These are phyloP conservation scores for Mystacornis crossleyi DNA, from an alignment of 2,113 vertebrate species.

Conservation along the genomic window DNA sequence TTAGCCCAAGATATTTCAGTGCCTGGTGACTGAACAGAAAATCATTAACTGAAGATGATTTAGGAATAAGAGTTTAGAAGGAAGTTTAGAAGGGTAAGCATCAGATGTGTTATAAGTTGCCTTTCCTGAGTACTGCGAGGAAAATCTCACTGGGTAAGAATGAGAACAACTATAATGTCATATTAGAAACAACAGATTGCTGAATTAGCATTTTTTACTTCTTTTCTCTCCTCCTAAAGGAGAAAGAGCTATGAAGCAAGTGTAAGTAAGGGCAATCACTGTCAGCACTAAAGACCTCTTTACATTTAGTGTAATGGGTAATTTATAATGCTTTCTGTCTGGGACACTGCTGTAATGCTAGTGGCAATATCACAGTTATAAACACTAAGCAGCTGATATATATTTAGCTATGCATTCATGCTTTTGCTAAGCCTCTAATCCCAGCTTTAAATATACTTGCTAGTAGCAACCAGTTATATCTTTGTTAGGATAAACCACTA, in stretches of 20 bases:
- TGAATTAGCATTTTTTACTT: not conserved
- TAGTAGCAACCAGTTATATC: not conserved
- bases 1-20: not conserved
- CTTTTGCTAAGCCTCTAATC: slow-evolving; percentile 1
- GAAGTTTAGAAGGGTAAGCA: not conserved
- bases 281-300: not conserved
- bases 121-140: not conserved
- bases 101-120: accelerated
- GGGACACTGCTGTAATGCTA: not conserved
- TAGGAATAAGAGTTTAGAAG: not conserved
- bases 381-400: not conserved
- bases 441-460: not conserved
- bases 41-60: not conserved
- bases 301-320: not conserved
- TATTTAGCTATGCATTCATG: not conserved
- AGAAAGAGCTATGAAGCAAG: not conserved
- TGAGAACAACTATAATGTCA: not conserved
- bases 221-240: not conserved
- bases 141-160: not conserved
- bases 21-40: not conserved
- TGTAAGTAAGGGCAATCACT: not conserved
- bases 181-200: not conserved
- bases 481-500: not conserved
- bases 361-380: not conserved
- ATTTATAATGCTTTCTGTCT: not conserved